Base-by-base conservation (phyloP, 1,140 invertebrate genomes). In the Tetramorium parvispinum region DNA sequence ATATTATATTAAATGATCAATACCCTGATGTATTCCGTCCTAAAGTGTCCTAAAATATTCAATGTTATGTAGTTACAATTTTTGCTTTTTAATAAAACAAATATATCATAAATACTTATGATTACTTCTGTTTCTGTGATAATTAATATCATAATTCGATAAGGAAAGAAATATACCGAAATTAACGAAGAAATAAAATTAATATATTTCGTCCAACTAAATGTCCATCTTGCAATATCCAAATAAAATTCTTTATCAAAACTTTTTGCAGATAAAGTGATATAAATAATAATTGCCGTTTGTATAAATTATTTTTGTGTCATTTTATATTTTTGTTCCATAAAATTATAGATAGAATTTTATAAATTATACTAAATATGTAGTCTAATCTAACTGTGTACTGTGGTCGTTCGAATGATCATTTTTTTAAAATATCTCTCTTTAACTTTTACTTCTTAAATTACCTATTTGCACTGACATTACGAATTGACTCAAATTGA, bases 11-110 rank as follows among this genome's bases (percentile, higher is more conserved):
- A 51, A 73, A 46, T 75, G 77, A 85, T 43, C 43, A 59, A 88
- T 86, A 91, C 89, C 89, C 89, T 91, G 87, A 82, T 88, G 75
- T 85, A 91, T 90, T 91, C 89, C 89, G 89, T 91, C 89, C 89
- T 88, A 88, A 88, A 82, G 55, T 90, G 73, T 86, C 75, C 65
- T 86, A 87, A 87, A 83, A 89, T n/a, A 85, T 82, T 71, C 61
- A 85, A 49, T 86, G 85, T 89, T 90, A 90, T 87, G 55, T 86
- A 86, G 82, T 86, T 87, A 85, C 49, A 65, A 59, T 81, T 86
- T 88, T 89, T 61, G 88, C 88, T 78, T 89, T 89, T 85, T 89
- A 89, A 89, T 89, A 89, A 89, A 89, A 89, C 2, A 63, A 89
- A 83, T 57, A 32, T 87, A 78, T 71, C 73, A 89, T 83, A 85